A percentile compares a stretch with the other conserved stretches of the same genome.
Evolutionary conservation across 2,888 invertebrate species (phyloP).

Genomic region (Gandaritis pyraliata): DNA sequence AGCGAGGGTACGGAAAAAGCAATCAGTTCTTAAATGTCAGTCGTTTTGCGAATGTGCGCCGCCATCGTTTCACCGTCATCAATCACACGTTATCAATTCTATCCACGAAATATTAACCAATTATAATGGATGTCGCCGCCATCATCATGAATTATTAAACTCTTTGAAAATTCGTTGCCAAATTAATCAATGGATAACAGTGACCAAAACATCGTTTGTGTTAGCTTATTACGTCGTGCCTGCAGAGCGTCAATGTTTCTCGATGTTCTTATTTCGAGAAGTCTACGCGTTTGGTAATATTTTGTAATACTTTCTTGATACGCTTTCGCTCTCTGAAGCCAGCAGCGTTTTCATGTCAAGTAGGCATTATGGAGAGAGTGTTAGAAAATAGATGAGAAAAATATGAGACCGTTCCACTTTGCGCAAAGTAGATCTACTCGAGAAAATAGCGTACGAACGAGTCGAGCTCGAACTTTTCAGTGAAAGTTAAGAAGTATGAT

Average conservation of each 20-base stretch:
- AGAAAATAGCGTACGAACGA: constrained; percentile 6
- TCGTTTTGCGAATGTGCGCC: constrained; percentile 45
- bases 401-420: constrained; percentile 20
- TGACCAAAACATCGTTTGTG: constrained; percentile 2
- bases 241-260: constrained; percentile 14
- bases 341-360: constrained; percentile 24
- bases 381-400: constrained; percentile 27
- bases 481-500: background rate
- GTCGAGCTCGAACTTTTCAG: constrained; percentile 11
- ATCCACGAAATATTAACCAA: constrained; percentile 74
- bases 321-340: constrained; percentile 5
- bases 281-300: constrained; percentile 4
- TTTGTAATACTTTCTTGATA: constrained; percentile 12
- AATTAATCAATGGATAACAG: constrained; percentile 20
- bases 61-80: constrained; percentile 70
- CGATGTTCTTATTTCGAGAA: constrained; percentile 12
- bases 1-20: constrained; percentile 29
- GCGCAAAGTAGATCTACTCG: constrained; percentile 18
- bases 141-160: constrained; percentile 63
- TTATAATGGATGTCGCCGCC: constrained; percentile 61
- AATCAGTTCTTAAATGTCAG: constrained; percentile 42
- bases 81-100: constrained; percentile 78
- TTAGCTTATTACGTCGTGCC: background rate
- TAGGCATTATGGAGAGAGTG: constrained; percentile 20
- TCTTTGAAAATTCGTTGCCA: constrained; percentile 46